Conservation (phyloP, 2,797 vertebrate genomes). For the Hydrolagus colliei region DNA sequence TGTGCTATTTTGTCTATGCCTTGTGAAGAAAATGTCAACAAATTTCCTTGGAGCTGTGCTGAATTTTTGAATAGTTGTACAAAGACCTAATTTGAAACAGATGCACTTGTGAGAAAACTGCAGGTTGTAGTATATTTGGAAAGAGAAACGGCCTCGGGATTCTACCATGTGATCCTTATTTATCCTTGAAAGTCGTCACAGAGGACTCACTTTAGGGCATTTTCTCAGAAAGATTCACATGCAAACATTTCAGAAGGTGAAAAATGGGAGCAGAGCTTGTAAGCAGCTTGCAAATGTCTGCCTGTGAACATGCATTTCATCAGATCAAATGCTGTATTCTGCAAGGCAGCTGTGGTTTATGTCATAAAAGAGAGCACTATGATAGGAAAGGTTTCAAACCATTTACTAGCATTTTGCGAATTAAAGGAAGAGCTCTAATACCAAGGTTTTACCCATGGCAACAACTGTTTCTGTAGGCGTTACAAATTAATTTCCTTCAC, state of each 20-base stretch:
- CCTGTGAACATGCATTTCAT: not conserved
- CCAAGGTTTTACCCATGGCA: not conserved
- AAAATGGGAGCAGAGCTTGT: slow-evolving; percentile 6
- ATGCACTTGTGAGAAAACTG: slow-evolving; percentile 57
- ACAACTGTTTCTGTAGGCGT: not conserved
- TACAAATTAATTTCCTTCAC: slow-evolving; percentile 2
- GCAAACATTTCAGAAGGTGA: slow-evolving; percentile 17
- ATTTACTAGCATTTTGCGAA: not conserved
- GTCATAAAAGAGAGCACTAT: not conserved
- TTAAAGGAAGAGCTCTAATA: not conserved
- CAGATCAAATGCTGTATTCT: not conserved
- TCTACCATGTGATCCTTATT: slow-evolving; percentile 63
- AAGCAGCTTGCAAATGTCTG: slow-evolving; percentile 16
- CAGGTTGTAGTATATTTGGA: slow-evolving; percentile 69
- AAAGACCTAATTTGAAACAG: slow-evolving; percentile 68
- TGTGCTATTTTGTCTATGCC: slow-evolving; percentile 54
- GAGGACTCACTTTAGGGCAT: slow-evolving; percentile 38
- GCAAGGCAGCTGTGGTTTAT: not conserved
- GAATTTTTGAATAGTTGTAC: slow-evolving; percentile 51
- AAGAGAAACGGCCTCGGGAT: slow-evolving; percentile 74
- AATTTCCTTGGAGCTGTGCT: slow-evolving; percentile 49
- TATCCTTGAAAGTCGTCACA: slow-evolving; percentile 61
- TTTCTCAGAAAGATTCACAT: slow-evolving; percentile 6
- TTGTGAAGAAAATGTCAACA: slow-evolving; percentile 56
- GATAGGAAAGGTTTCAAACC: not conserved